These are phyloP conservation scores for Tiphia femorata DNA, from an alignment of 2,888 invertebrate genomes.

Conservation along the genomic window DNA sequence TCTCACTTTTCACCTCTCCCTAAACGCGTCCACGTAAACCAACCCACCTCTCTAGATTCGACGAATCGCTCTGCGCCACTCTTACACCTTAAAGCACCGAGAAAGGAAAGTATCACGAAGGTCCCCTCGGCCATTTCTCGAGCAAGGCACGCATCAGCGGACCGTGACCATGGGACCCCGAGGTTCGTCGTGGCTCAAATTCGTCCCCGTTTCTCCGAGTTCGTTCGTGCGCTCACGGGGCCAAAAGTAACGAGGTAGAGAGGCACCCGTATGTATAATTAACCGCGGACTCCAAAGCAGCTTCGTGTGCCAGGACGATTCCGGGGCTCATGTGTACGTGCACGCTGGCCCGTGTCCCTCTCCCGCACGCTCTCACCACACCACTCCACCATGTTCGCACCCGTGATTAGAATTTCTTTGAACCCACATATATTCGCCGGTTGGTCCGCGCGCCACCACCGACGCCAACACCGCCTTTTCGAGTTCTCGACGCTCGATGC, in stretches of 20 bases:
- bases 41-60: no score
- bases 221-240: not conserved
- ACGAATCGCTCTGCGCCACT: no score
- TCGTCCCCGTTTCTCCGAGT: not conserved
- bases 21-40: no score
- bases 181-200: not conserved
- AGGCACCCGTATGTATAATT: constrained; percentile 7
- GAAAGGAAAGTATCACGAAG: no score
- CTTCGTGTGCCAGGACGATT: not conserved
- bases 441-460: constrained; percentile 13
- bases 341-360: not conserved
- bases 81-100: no score
- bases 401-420: constrained; percentile 63
- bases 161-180: not conserved
- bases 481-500: constrained; percentile 35
- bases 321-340: constrained; percentile 1
- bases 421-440: constrained; percentile 50
- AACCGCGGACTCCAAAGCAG: constrained; percentile 3
- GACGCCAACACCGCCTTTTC: constrained; percentile 27
- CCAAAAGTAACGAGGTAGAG: constrained; percentile 3
- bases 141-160: no score
- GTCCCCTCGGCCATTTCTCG: no score
- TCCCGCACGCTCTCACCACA: no score
- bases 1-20: no score
- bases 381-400: constrained; percentile 5